Base-by-base conservation (phyloP, 2,888 invertebrate species). In the Lycia hirtaria region DNA sequence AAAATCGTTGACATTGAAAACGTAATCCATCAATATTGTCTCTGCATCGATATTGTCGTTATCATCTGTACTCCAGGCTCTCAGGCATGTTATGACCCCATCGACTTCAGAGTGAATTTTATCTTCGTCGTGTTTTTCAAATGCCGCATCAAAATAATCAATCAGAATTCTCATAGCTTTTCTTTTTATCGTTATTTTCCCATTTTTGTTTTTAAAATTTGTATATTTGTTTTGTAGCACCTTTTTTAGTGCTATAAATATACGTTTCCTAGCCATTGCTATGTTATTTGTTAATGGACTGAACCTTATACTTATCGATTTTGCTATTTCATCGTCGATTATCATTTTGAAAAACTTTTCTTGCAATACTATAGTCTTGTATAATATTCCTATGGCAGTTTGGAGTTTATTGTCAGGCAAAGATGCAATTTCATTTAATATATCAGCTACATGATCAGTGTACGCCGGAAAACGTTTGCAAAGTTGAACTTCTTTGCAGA, bases 121-220 rank as follows among this genome's bases (percentile, higher is more conserved):
- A 10, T 10, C n/a, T 20, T 37, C 37, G 19, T 19, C n/a, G 6
- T n/a, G n/a, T 4, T 19, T 19, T 20, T 19, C 37, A 20, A 20
- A 37, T 20, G 37, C 19, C 6, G n/a, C 20, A 4, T 37, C 37
- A 20, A 37, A n/a, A 20, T 20, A 20, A 20, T 37, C 37, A 5
- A 37, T 37, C 4, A 37, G 20, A n/a, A 37, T 20, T 37, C 37
- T 37, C 37, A 37, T 20, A 4, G 37, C 19, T 10, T 37, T 37
- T 20, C n/a, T 37, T 2, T n/a, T 37, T 19, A 20, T 5, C 6
- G 19, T 37, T 37, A 37, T 20, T 1, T 19, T 3, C 2, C 37
- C 37, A n/a, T 37, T 10, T 3, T 4, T 1, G n/a, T n/a, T n/a
- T 37, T 7, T 37, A 20, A 37, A 37, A n/a, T n/a, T 5, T 1